Percentiles rank a stretch among this genome's conserved stretches.
These are phyloP conservation scores for Ischnura elegans DNA, from an alignment of 2,888 invertebrate species.

Conservation along the genomic window DNA sequence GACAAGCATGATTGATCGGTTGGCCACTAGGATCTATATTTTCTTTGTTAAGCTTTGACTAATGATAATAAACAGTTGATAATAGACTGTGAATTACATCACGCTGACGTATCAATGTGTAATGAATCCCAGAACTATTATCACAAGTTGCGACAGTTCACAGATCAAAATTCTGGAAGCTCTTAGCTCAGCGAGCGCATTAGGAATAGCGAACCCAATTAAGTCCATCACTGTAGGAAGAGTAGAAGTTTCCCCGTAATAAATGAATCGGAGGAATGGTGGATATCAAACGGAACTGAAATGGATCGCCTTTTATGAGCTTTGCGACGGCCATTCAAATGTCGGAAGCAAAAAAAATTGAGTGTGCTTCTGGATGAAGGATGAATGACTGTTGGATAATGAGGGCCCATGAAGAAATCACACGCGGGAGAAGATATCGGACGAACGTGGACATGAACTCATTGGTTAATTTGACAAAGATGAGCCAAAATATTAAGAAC, in stretches of 20 bases:
- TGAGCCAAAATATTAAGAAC: background rate
- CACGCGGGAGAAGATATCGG: background rate
- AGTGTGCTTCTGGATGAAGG: background rate
- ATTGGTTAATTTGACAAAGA: background rate
- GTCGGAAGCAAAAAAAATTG: background rate
- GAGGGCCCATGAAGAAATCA: background rate
- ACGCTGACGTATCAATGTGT: background rate
- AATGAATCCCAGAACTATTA: no score
- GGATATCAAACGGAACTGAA: background rate
- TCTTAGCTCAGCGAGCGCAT: background rate
- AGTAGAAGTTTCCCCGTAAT: background rate
- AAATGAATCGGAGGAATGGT: background rate
- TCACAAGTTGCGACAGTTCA: no score
- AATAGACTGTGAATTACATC: no score
- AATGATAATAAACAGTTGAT: no score
- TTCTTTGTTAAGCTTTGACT: no score
- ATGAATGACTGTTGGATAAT: background rate
- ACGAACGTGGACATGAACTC: background rate
- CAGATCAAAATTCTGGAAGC: background rate
- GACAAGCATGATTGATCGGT: no score
- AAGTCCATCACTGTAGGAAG: background rate
- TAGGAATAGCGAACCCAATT: background rate
- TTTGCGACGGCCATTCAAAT: conserved; percentile 7
- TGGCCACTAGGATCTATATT: no score
- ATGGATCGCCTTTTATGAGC: background rate